These are phyloP conservation scores for Drosophila erecta DNA, from an alignment of 1,140 invertebrate genomes.

Conservation along the genomic window DNA sequence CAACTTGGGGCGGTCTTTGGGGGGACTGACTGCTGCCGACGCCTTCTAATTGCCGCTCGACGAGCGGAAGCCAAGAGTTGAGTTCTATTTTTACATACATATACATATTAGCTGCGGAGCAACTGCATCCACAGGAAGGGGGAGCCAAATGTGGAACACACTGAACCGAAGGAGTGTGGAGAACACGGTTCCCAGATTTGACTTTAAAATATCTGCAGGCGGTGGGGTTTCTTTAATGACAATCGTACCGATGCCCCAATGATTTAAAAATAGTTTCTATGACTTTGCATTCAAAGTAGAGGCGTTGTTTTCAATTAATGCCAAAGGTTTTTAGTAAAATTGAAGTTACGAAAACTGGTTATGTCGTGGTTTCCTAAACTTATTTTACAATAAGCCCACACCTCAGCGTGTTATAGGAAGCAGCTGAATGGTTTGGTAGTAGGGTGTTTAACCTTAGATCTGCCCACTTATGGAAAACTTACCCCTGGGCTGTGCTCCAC, in stretches of 20 bases:
- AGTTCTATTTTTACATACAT: slow-evolving; percentile 69
- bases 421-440: slow-evolving; percentile 9
- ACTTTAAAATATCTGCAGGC: slow-evolving; percentile 25
- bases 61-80: slow-evolving; percentile 43
- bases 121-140: slow-evolving; percentile 20
- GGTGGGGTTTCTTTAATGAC: slow-evolving; percentile 24
- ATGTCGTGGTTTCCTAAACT: not conserved
- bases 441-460: slow-evolving; percentile 35
- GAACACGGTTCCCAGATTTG: slow-evolving; percentile 14
- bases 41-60: slow-evolving; percentile 68
- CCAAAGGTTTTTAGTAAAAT: not conserved
- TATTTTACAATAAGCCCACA: not conserved
- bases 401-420: not conserved
- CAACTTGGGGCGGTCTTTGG: not conserved
- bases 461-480: slow-evolving; percentile 7
- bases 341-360: not conserved
- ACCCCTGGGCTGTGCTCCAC: slow-evolving; percentile 18
- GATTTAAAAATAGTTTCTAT: slow-evolving; percentile 3
- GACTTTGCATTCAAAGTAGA: no score
- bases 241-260: slow-evolving; percentile 1
- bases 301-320: not conserved
- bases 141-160: slow-evolving; percentile 37
- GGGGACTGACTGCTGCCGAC: slow-evolving; percentile 32
- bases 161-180: slow-evolving; percentile 28
- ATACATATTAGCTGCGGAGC: slow-evolving; percentile 30